These are phyloP conservation scores for Marcusenius ussheri DNA, from an alignment of 2,113 vertebrate species.

Conservation along the genomic window DNA sequence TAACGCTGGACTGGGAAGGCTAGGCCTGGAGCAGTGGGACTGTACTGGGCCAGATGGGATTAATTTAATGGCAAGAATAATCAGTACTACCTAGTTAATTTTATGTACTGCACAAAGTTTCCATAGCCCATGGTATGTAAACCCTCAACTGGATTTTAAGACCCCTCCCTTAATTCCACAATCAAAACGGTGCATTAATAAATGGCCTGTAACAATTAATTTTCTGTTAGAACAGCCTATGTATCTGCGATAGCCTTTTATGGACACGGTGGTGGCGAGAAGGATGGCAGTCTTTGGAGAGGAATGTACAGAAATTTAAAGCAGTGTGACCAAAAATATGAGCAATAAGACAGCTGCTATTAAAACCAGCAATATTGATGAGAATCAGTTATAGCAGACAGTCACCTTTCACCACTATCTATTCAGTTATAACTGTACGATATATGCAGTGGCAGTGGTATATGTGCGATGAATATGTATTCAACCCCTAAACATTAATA, in stretches of 20 bases:
- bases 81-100: constrained; percentile 18
- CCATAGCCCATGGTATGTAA: constrained; percentile 1
- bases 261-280: not conserved
- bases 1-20: not conserved
- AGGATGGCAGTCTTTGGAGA: not conserved
- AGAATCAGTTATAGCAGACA: not conserved
- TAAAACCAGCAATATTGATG: not conserved
- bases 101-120: constrained; percentile 15
- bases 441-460: no score
- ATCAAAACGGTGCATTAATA: not conserved
- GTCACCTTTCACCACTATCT: not conserved
- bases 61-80: constrained; percentile 15
- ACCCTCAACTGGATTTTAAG: not conserved
- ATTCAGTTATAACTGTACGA: not conserved
- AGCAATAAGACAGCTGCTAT: not conserved
- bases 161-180: not conserved
- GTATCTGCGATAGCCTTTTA: not conserved
- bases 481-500: no score
- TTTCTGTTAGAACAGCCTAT: not conserved
- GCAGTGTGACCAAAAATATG: not conserved
- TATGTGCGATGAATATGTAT: no score
- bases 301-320: not conserved
- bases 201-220: not conserved
- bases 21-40: not conserved
- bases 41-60: constrained; percentile 17